Conservation (phyloP, 2,113 vertebrate species). For the Cottus gobio region DNA sequence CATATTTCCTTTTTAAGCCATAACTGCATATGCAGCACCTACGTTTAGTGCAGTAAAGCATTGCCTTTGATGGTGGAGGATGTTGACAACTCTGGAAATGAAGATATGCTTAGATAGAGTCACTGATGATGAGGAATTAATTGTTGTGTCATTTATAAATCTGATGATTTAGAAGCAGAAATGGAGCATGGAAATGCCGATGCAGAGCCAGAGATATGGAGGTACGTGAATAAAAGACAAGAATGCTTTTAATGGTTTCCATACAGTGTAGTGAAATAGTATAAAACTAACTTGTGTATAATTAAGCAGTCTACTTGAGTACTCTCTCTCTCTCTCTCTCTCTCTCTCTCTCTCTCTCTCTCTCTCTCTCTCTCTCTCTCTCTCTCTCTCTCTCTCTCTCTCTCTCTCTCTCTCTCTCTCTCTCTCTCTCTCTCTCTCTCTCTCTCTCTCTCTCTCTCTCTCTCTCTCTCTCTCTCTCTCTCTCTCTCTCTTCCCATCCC, state of each 20-base stretch:
- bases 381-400: background rate
- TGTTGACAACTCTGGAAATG: background rate
- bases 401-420: background rate
- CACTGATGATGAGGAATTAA: background rate
- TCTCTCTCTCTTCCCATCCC: slow-evolving; percentile 7
- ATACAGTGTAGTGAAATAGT: background rate
- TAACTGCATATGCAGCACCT: no score
- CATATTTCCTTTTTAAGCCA: background rate
- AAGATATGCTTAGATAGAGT: background rate
- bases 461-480: background rate
- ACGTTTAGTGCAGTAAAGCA: background rate
- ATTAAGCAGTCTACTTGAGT: background rate
- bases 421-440: background rate
- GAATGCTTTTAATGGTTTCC: background rate
- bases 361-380: background rate
- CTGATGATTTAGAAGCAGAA: background rate
- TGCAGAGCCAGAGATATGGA: background rate
- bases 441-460: background rate
- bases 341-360: background rate
- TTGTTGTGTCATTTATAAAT: background rate
- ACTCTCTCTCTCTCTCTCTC: background rate
- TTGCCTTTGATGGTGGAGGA: background rate
- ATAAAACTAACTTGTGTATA: background rate
- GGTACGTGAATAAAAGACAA: no score
- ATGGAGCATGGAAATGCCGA: background rate